Evolutionary conservation across 2,888 invertebrate genomes (phyloP), one percentile per base, ranked within the genome.

Genomic region (Pammene fasciana): DNA sequence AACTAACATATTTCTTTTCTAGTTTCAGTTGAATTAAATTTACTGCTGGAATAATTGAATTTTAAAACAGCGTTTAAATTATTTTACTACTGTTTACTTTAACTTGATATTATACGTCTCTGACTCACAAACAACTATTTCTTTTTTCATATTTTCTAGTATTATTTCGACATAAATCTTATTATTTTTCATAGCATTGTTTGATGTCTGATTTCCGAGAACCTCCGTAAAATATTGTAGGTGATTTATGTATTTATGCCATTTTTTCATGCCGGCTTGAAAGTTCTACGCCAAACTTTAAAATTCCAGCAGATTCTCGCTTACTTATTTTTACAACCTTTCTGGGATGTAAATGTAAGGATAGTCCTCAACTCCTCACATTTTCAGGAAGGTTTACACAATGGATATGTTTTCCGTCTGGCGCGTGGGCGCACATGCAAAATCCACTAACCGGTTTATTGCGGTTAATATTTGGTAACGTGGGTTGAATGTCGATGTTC

Each of bases 401-500:
- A 38, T 54, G 54, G 38, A 41, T 18, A n/a, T 55, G 38, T 46
- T 45, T 45, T 59, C 34, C 14, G 45, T 45, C 13, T 36, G 14
- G 34, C 8, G 60, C 34, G 60, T 60, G 60, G 46, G 60, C 48
- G 60, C 36, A 14, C 46, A 36, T 60, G 26, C 7, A 8, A 16
- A 36, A 14, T 34, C 10, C 16, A 14, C 46, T 16, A 36, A 46
- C 46, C 14, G 46, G 14, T 60, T 36, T 11, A 36, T 0, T n/a
- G 11, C 7, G 46, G 36, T 36, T 60, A 46, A 60, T 60, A 60
- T 60, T 48, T 48, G 46, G 14, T 6, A 11, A 36, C 46, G 60
- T 60, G 60, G 48, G 60, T 5, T 34, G 48, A 48, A 48, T 60
- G 16, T 48, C 36, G 46, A 60, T 60, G 36, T 16, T 60, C 11